Evolutionary conservation across 2,113 vertebrate genomes (phyloP).

Genomic region (Gallinago media): DNA sequence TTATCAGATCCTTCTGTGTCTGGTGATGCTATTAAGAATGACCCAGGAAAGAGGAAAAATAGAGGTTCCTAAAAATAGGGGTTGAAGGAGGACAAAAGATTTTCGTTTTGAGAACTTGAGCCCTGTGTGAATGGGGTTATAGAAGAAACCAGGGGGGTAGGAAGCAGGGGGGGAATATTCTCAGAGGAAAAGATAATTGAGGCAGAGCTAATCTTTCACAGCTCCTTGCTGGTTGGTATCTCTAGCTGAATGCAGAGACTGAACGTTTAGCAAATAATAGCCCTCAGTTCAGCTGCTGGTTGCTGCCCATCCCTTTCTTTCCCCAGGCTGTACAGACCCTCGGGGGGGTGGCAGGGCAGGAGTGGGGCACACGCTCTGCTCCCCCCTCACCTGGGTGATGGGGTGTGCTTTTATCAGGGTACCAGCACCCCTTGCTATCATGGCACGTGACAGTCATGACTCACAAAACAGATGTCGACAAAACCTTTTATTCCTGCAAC

Average conservation of each 20-base stretch:
- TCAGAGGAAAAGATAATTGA: neutral
- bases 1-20: neutral
- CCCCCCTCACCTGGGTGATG: neutral
- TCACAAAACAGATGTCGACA: neutral
- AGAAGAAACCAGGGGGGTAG: neutral
- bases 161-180: neutral
- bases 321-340: neutral
- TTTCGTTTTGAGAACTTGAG: neutral
- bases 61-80: neutral
- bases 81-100: neutral
- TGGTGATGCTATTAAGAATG: constrained; percentile 4
- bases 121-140: fast-evolving
- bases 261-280: fast-evolving
- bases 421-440: neutral
- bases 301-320: fast-evolving
- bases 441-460: neutral
- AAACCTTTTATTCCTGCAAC: neutral
- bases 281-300: neutral
- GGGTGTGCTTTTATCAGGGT: neutral
- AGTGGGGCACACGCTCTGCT: neutral
- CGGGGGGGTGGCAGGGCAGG: neutral
- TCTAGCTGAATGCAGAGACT: neutral
- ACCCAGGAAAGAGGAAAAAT: constrained; percentile 1
- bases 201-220: neutral
- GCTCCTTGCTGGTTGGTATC: neutral